A percentile compares a stretch with the other conserved stretches of the same genome.
Conservation (phyloP, 2,888 invertebrate species). For the Chamaedrilus cognettii region DNA sequence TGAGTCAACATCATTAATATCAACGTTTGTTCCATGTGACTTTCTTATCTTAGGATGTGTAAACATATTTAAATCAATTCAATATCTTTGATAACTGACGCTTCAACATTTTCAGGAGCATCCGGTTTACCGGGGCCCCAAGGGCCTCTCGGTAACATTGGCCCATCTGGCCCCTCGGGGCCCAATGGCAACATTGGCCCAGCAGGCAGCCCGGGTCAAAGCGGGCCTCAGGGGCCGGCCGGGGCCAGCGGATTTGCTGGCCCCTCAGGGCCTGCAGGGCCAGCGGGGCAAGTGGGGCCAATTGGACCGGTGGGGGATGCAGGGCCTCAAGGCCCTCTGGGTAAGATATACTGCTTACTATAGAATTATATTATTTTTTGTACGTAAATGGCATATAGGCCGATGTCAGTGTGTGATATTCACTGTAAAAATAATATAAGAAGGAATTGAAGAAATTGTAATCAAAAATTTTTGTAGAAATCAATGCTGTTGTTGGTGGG, state of each 20-base stretch:
- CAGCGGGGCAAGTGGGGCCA: constrained; percentile 15
- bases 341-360: too few species aligned
- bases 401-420: too few species aligned
- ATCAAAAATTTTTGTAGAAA: too few species aligned
- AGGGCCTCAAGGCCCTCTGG: constrained; percentile 17
- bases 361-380: too few species aligned
- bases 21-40: too few species aligned
- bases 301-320: constrained; percentile 19
- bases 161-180: constrained; percentile 26
- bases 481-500: too few species aligned
- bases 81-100: not conserved
- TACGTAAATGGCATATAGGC: too few species aligned
- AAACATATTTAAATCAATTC: too few species aligned
- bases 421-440: too few species aligned
- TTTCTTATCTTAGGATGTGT: too few species aligned
- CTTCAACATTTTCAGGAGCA: constrained; percentile 6
- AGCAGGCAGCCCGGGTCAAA: constrained; percentile 28
- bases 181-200: constrained; percentile 34
- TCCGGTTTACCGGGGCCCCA: constrained; percentile 18
- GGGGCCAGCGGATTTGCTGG: constrained; percentile 19
- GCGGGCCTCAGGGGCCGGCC: constrained; percentile 1
- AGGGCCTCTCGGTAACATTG: constrained; percentile 26
- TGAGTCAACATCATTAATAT: too few species aligned
- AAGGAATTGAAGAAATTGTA: too few species aligned
- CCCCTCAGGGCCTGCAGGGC: constrained; percentile 12